phyloP scores from a whole-genome alignment of 1,140 invertebrate genomes.

The Listronotus bonariensis region DNA sequence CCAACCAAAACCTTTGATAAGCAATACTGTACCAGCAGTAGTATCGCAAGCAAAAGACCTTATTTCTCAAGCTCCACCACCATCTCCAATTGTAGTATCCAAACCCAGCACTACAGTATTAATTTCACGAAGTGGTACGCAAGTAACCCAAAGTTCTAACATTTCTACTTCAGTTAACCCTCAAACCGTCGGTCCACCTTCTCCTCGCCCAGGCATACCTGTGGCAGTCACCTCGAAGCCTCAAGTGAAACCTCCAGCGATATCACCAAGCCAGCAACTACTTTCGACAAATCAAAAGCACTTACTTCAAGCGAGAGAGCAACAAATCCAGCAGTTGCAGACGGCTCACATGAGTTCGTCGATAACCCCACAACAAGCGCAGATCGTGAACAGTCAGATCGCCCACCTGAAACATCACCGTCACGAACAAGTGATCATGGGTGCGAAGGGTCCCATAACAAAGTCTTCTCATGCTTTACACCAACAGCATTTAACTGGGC shows the following conservation, averaged over 20 bases:
- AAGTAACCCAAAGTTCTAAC: conserved; percentile 13
- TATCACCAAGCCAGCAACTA: conserved; percentile 44
- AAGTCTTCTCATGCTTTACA: conserved; percentile 49
- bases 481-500: conserved; percentile 57
- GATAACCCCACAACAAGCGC: conserved; percentile 36
- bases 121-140: conserved; percentile 13
- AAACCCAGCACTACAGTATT: conserved; percentile 24
- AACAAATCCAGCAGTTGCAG: conserved; percentile 30
- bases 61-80: conserved; percentile 3
- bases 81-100: conserved; percentile 10
- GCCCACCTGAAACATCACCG: conserved; percentile 40
- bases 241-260: conserved; percentile 49
- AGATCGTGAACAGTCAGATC: conserved; percentile 43
- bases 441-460: conserved; percentile 13
- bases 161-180: conserved; percentile 9
- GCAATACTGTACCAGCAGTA: neutral
- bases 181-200: conserved; percentile 39
- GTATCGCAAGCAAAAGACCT: conserved; percentile 6
- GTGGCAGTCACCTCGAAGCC: conserved; percentile 30
- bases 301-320: conserved; percentile 42
- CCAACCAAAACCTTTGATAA: conserved; percentile 9
- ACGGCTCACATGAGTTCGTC: conserved; percentile 29
- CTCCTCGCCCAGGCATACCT: conserved; percentile 45
- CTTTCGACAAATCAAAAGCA: conserved; percentile 41
- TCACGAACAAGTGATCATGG: conserved; percentile 35